These are phyloP conservation scores for Pyrocephalus nanus DNA, from an alignment of 2,797 vertebrate genomes.

Conservation along the genomic window DNA sequence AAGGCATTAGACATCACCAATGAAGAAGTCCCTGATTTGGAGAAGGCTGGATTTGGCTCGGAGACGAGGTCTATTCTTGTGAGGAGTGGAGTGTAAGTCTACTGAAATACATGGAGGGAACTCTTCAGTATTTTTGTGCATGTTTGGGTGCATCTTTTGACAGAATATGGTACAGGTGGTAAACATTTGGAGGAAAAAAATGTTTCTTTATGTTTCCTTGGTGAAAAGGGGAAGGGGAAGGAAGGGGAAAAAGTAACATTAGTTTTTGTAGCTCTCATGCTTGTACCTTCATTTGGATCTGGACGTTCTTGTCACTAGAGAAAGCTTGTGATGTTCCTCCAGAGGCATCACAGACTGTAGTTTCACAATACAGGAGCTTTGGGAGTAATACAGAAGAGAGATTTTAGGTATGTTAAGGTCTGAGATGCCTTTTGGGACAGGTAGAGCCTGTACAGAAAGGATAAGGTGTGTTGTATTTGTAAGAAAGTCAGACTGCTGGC, in stretches of 20 bases:
- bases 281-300: not conserved
- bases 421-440: not conserved
- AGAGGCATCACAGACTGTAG: not conserved
- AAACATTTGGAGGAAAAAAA: not conserved
- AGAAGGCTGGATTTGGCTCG: conserved; percentile 69
- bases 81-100: conserved; percentile 84
- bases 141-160: not conserved
- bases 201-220: not conserved
- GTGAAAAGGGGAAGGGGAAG: not conserved
- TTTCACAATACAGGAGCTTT: not conserved
- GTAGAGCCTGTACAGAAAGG: not conserved
- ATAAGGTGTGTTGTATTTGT: not conserved
- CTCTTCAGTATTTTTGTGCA: not conserved
- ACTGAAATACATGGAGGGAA: not conserved
- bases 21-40: conserved; percentile 81
- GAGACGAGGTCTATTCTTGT: conserved; percentile 77
- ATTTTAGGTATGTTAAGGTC: not conserved
- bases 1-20: conserved; percentile 74
- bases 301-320: not conserved
- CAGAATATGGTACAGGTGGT: not conserved
- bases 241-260: not conserved
- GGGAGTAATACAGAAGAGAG: not conserved
- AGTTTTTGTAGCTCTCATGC: not conserved
- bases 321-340: not conserved
- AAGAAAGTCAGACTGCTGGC: not conserved